Percentiles rank a stretch among this genome's conserved stretches.
These are phyloP conservation scores for Scaptomyza cyrtandrae DNA, from an alignment of 2,888 invertebrate species.

Conservation along the genomic window DNA sequence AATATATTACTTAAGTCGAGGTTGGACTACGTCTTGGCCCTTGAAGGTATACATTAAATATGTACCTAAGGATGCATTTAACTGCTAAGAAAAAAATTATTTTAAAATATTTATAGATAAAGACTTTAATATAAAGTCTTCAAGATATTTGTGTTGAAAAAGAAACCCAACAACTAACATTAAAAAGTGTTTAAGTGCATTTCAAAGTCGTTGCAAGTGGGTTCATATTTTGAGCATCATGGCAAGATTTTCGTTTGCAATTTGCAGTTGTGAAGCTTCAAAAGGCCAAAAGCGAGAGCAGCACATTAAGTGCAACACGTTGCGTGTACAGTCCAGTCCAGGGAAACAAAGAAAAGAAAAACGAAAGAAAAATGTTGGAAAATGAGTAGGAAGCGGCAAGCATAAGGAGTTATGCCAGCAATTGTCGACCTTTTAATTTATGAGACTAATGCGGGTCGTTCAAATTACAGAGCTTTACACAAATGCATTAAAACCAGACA, in stretches of 20 bases:
- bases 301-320: conserved; percentile 71
- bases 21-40: conserved; percentile 20
- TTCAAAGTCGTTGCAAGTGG: conserved; percentile 15
- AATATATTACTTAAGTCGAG: conserved; percentile 67
- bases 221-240: conserved; percentile 18
- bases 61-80: neutral
- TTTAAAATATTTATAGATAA: too few relatives aligned
- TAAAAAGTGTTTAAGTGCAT: conserved; percentile 26
- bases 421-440: conserved; percentile 53
- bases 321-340: conserved; percentile 38
- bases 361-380: neutral
- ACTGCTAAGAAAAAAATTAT: too few relatives aligned
- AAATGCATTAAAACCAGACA: conserved; percentile 15
- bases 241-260: conserved; percentile 70
- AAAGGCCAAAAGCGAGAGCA: conserved; percentile 27
- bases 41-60: neutral
- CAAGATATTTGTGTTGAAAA: too few relatives aligned
- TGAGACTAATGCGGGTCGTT: conserved; percentile 40
- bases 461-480: conserved; percentile 16
- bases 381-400: neutral
- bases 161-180: neutral
- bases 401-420: conserved; percentile 46
- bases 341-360: conserved; percentile 3
- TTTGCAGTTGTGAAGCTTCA: conserved; percentile 49
- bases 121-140: too few relatives aligned